Conservation (phyloP, 37 sponge, comb jelly and placozoan species). For the Diacarnus erythraeanus region DNA sequence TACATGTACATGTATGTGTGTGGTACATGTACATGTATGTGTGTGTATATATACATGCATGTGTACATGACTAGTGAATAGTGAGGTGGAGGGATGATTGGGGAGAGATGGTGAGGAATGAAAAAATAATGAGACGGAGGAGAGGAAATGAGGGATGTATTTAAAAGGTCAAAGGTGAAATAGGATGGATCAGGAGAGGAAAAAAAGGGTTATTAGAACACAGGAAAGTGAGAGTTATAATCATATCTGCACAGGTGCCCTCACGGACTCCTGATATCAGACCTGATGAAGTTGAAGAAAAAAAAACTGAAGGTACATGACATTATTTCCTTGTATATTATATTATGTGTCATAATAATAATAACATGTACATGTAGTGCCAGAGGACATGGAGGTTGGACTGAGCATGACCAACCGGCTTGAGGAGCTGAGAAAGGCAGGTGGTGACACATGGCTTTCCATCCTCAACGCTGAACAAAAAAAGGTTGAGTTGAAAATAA, state of each 20-base stretch:
- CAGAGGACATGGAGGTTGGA: conserved; percentile 16
- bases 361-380: not conserved
- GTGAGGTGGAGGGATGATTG: too few relatives aligned
- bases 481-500: too few relatives aligned
- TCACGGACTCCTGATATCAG: conserved; percentile 12
- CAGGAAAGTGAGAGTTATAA: too few relatives aligned
- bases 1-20: not conserved
- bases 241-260: not conserved
- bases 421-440: conserved; percentile 53
- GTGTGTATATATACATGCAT: too few relatives aligned
- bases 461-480: conserved; percentile 20
- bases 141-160: too few relatives aligned
- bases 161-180: too few relatives aligned
- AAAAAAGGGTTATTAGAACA: too few relatives aligned
- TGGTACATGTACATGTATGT: too few relatives aligned
- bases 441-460: conserved; percentile 65
- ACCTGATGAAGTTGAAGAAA: conserved; percentile 5
- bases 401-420: conserved; percentile 26
- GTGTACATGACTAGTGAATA: too few relatives aligned
- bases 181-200: too few relatives aligned
- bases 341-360: not conserved
- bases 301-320: not conserved
- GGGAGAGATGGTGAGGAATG: too few relatives aligned
- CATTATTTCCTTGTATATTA: not conserved
- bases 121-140: too few relatives aligned